phyloP scores from a whole-genome alignment of 1,140 invertebrate species.

The Orius insidiosus region DNA sequence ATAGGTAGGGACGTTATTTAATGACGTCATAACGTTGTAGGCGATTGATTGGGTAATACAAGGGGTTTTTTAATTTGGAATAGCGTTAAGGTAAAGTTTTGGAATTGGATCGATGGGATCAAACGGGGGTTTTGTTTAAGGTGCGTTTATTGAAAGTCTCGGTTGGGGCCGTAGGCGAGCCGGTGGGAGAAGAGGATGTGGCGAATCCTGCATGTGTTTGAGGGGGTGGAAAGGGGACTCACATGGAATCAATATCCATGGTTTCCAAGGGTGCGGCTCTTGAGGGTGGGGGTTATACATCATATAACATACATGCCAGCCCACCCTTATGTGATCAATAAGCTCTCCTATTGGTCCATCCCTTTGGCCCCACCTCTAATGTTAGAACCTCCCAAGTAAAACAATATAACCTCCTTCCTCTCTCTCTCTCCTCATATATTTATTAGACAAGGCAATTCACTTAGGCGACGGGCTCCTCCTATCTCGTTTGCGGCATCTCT shows the following conservation, averaged over 20 bases:
- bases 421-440: slow-evolving; percentile 3
- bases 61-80: too few species aligned
- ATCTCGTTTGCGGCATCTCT: slow-evolving; percentile 3
- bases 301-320: slow-evolving; percentile 19
- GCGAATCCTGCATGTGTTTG: slow-evolving; percentile 13
- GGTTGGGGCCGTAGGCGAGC: too few species aligned
- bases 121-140: too few species aligned
- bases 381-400: slow-evolving; percentile 7
- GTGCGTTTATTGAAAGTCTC: too few species aligned
- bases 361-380: background rate
- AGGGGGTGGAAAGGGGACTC: background rate
- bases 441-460: slow-evolving; percentile 7
- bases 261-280: slow-evolving; percentile 16
- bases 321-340: slow-evolving; percentile 18
- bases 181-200: background rate
- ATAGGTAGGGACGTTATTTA: too few species aligned
- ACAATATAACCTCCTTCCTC: slow-evolving; percentile 3
- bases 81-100: too few species aligned
- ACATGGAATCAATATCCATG: slow-evolving; percentile 18
- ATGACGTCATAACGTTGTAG: too few species aligned
- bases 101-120: too few species aligned
- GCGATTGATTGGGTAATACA: too few species aligned
- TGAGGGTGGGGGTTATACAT: slow-evolving; percentile 17
- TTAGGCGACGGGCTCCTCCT: background rate
- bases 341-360: slow-evolving; percentile 19